Evolutionary conservation across 1,140 invertebrate species (phyloP).

Genomic region (Manduca sexta): DNA sequence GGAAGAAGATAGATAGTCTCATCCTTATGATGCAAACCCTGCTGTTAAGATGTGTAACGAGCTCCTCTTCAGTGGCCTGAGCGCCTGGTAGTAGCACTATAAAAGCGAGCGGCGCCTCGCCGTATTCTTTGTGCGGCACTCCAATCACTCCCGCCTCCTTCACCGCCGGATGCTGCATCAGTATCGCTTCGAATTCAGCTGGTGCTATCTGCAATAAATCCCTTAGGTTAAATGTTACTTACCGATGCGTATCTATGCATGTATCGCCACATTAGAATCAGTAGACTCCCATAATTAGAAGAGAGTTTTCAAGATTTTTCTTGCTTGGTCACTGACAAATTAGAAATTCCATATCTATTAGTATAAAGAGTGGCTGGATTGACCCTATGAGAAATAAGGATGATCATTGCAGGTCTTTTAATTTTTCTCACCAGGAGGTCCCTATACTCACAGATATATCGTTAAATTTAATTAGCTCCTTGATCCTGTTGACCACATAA

Average conservation of each 20-base stretch:
- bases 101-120: conserved; percentile 5
- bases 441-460: conserved; percentile 47
- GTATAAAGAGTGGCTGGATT: too few relatives aligned
- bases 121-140: conserved; percentile 14
- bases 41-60: not conserved
- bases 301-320: too few relatives aligned
- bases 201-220: conserved; percentile 71
- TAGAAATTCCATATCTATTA: too few relatives aligned
- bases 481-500: conserved; percentile 83
- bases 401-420: too few relatives aligned
- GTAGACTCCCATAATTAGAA: too few relatives aligned
- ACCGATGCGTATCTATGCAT: too few relatives aligned
- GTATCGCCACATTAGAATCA: too few relatives aligned
- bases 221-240: too few relatives aligned
- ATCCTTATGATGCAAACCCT: not conserved
- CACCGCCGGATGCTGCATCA: conserved; percentile 75
- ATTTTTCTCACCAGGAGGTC: too few relatives aligned
- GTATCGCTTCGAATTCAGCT: conserved; percentile 79
- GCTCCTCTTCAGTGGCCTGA: not conserved
- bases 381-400: too few relatives aligned
- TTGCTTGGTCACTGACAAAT: too few relatives aligned
- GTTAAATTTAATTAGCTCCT: conserved; percentile 87
- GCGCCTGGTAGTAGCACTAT: conserved; percentile 1
- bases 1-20: too few relatives aligned
- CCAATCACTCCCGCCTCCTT: conserved; percentile 76